These are phyloP conservation scores for Drosophila basisetae DNA, from an alignment of 2,888 invertebrate species.

Conservation along the genomic window DNA sequence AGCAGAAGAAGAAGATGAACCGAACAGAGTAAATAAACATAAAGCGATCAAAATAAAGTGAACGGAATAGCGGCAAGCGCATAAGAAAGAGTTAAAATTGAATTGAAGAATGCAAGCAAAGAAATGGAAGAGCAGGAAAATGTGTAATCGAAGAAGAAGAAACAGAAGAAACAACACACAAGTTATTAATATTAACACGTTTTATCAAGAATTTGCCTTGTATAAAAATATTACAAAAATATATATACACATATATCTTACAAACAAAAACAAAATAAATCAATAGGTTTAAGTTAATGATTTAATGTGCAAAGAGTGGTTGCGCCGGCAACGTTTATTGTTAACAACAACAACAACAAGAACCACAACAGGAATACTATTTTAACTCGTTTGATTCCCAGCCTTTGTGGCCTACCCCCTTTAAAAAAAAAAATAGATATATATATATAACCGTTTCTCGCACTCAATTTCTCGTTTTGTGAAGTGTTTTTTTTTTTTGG, in stretches of 20 bases:
- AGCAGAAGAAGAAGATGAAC: slow-evolving; percentile 8
- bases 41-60: slow-evolving; percentile 24
- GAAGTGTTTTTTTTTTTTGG: slow-evolving; percentile 8
- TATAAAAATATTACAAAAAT: slow-evolving; percentile 17
- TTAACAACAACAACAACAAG: slow-evolving; percentile 6
- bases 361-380: background rate
- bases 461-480: slow-evolving; percentile 22
- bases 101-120: slow-evolving; percentile 14
- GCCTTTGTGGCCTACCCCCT: background rate
- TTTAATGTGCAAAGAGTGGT: slow-evolving; percentile 40
- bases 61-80: slow-evolving; percentile 61
- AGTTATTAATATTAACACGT: slow-evolving; percentile 13
- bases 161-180: background rate
- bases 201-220: slow-evolving; percentile 42
- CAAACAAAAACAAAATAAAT: background rate
- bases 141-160: background rate
- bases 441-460: background rate
- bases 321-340: slow-evolving; percentile 23
- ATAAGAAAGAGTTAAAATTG: slow-evolving; percentile 35
- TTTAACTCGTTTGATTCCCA: slow-evolving; percentile 10
- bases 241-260: slow-evolving; percentile 4
- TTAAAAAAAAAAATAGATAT: no score
- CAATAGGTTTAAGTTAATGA: slow-evolving; percentile 36
- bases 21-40: background rate
- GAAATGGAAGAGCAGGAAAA: background rate